Base-by-base conservation (phyloP, 1,140 invertebrate species). In the Phymastichus coffea region DNA sequence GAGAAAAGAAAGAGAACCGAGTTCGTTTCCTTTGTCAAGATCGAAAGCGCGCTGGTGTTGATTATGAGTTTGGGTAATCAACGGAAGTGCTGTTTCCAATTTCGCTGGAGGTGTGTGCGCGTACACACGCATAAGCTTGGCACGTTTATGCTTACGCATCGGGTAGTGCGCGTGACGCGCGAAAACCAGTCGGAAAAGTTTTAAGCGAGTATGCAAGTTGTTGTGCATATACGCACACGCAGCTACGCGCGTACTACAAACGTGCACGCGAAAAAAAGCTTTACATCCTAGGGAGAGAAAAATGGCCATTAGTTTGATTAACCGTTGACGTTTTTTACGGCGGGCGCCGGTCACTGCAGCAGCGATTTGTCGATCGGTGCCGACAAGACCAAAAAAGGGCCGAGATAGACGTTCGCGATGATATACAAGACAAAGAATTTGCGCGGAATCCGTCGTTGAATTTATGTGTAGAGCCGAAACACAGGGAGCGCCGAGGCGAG, bases 301-400 rank as follows among this genome's bases (percentile, higher is more conserved):
- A 67, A 57, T 53, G 35, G 25, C 61, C 69, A 68, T 70, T 71
- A 70, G 64, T 68, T 70, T 65, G 69, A 71, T 70, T 68, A 68
- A 69, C 65, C 60, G 47, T 67, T 63, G 65, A 43, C 8, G 30
- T 33, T 48, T 61, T 55, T 54, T 52, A 40, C 20, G 41, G n/a
- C 30, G 25, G 12, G 12, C 35, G 15, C 9, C 10, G 23, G 26
- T 40, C 15, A n/a, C n/a, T n/a, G n/a, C n/a, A n/a, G n/a, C 35
- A 40, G 52, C 59, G 12, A 37, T 48, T 61, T 47, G 49, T 60
- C 57, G 65, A 63, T 70, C 68, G 53, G 56, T 33, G 57, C 25
- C 58, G 40, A 61, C 62, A 19, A n/a, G 20, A n/a, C 44, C 26
- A 59, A 51, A 30, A 38, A 41, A 20, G 47, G 51, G 57, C 47